Base-by-base conservation (phyloP, 2,888 invertebrate species). In the Eristalis arbustorum region DNA sequence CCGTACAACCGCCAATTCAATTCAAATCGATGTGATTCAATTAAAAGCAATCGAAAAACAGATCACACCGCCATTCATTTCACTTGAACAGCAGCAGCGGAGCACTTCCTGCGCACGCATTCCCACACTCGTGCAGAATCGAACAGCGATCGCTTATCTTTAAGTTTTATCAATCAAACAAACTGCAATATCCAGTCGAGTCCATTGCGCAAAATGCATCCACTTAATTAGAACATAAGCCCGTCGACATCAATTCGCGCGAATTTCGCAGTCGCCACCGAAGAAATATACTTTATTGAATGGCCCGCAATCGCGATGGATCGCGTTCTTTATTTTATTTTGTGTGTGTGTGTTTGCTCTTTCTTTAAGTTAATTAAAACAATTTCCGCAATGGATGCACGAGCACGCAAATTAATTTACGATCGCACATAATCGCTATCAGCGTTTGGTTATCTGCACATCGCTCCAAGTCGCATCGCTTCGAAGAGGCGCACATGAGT, bases 331-430 rank as follows among this genome's bases (percentile, higher is more conserved):
- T 31, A 31, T 31, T 31, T 31, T 31, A 1, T 61, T 57, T 49
- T n/a, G n/a, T n/a, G n/a, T n/a, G n/a, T n/a, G n/a, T n/a, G n/a
- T n/a, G n/a, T n/a, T n/a, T n/a, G n/a, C n/a, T 31, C 31, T 2
- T 31, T 31, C 31, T 3, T 49, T 49, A 8, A 18, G 88, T 89
- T 89, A 89, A 89, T 89, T 89, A 88, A 89, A 89, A 88, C 88
- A 88, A 82, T 89, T 88, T 89, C 88, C 88, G 88, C 88, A 88
- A 80, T 88, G 76, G 79, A 81, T 88, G 85, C n/a, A n/a, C 73
- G 40, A 64, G 87, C 88, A 89, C 88, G 89, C 89, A 89, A 89
- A 89, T 89, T 89, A 89, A 89, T 89, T 89, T 89, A 89, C 88
- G 89, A 89, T 88, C 84, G 80, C 83, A 88, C 81, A 85, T 81